Evolutionary conservation across 92 coral and sea anemone genomes (phyloP), one percentile per base, ranked within the genome.

Genomic region (Umimayanthus kanabou): DNA sequence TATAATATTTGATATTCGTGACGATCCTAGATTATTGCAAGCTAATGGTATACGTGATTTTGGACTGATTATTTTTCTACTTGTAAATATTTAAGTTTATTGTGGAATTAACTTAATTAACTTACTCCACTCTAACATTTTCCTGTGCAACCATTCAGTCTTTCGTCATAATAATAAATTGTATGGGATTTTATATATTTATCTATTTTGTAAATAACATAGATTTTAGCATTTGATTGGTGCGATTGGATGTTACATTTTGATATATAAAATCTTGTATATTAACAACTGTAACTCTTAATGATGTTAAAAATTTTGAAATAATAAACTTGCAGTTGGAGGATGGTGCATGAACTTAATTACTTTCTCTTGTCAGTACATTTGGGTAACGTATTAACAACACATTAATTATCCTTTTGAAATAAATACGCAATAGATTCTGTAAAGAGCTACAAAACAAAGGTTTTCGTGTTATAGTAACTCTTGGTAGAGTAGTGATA

Each of bases 311-410:
- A 30, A 25, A 23, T 61, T 75, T 39, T 53, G 18, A 53, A 75
- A 39, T 75, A 75, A 75, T 75, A 75, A 75, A 75, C 47, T 75
- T 75, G 28, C 26, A 20, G 7, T 61, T 61, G 69, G 69, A 61
- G 9, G 58, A 14, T 53, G 58, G 58, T 14, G 18, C 58, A 18
- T 20, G 25, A 61, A 20, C 25, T 4, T 33, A 33, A 33, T 33
- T 0, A 33, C n/a, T n/a, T 61, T 61, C 57, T 10, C 57, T 50
- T 53, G 18, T 53, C 58, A 45, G 49, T 53, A 53, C 58, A 53
- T 14, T 50, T 53, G 58, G 4, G 16, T 2, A 53, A 53, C 58
- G 11, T 18, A 9, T 8, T 47, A 47, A 53, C 11, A 53, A 53
- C 58, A 53, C 58, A 1, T 13, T 53, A 53, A 53, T 3, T 0